Conservation (phyloP, 1,140 invertebrate genomes). For the Melipona quadrifasciata region DNA sequence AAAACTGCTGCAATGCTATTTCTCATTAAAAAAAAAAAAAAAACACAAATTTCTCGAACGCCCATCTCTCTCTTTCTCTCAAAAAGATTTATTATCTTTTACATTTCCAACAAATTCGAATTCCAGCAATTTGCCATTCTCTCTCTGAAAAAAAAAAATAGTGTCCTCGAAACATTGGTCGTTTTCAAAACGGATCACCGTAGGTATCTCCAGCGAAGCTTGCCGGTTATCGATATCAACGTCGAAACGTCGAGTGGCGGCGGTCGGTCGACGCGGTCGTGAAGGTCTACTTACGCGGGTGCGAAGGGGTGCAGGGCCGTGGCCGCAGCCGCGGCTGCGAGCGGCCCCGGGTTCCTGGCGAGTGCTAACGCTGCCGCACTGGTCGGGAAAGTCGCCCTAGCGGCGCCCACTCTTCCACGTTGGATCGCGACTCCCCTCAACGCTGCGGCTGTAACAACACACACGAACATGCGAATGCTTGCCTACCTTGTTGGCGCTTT, state of each 20-base stretch:
- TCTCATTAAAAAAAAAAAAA: no score
- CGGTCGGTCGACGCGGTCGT: no score
- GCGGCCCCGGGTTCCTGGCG: constrained; percentile 87
- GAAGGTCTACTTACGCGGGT: constrained; percentile 86
- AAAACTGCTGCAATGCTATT: no score
- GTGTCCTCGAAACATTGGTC: no score
- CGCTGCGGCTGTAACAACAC: constrained; percentile 83
- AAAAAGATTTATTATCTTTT: no score
- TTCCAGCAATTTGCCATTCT: no score
- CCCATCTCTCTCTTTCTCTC: no score
- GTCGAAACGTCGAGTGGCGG: neutral
- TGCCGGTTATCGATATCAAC: neutral
- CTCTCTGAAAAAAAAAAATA: no score
- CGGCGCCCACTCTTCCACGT: constrained; percentile 84
- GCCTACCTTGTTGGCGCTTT: constrained; percentile 23
- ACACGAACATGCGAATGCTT: constrained; percentile 56
- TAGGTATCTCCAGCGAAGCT: no score
- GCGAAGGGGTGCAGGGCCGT: constrained; percentile 90
- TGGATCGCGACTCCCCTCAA: constrained; percentile 86
- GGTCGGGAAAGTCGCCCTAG: constrained; percentile 87
- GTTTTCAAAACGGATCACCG: neutral
- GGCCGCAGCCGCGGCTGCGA: constrained; percentile 86
- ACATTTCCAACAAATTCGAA: no score
- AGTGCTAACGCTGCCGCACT: constrained; percentile 87
- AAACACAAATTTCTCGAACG: no score